Conservation (phyloP, 2,888 invertebrate genomes). For the Epinotia demarniana region DNA sequence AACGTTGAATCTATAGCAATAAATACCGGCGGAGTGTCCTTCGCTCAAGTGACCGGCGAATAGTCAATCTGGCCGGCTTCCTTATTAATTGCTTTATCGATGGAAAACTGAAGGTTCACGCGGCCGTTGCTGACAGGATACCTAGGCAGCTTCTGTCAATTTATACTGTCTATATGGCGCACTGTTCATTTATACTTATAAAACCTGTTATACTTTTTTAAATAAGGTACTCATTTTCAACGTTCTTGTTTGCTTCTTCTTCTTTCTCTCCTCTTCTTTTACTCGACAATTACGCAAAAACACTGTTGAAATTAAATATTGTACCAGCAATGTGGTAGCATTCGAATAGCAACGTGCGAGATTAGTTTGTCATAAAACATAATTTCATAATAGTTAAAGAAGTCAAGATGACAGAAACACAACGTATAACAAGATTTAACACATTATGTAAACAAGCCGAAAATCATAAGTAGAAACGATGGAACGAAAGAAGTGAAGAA, state of each 20-base stretch:
- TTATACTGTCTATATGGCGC: background rate
- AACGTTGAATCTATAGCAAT: conserved; percentile 76
- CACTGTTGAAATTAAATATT: no score
- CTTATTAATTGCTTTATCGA: conserved; percentile 68
- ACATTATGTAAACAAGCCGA: background rate
- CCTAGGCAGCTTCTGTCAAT: background rate
- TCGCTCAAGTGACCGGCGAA: conserved; percentile 68
- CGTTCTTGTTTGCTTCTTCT: background rate
- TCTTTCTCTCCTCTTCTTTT: no score
- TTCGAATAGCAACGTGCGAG: background rate
- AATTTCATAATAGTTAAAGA: background rate
- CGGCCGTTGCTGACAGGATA: background rate
- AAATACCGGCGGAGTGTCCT: conserved; percentile 75
- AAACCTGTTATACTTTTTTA: no score
- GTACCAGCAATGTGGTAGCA: background rate
- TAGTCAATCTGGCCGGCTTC: conserved; percentile 62
- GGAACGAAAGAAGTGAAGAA: background rate
- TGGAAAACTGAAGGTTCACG: conserved; percentile 47
- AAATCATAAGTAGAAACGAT: background rate
- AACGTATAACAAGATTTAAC: no score
- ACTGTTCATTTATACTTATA: no score
- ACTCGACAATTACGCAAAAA: background rate
- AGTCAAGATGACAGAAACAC: no score
- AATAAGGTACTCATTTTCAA: background rate
- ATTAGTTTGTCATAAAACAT: background rate